phyloP scores from a whole-genome alignment of 2,113 vertebrate genomes.

The Oreochromis tanganicae region DNA sequence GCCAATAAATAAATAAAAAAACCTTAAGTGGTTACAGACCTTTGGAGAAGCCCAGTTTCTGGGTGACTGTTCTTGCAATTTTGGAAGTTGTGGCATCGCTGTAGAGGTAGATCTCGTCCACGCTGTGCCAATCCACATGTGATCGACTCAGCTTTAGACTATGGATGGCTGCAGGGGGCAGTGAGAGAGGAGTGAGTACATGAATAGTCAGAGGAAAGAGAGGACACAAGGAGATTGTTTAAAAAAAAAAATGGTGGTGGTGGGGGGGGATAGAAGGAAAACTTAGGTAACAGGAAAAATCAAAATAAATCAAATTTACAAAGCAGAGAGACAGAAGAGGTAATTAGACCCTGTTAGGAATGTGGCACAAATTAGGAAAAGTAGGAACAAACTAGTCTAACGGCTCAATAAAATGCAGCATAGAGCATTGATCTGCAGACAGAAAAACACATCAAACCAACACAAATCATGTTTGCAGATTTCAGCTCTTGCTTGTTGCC shows the following conservation, averaged over 20 bases:
- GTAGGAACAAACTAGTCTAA: slow-evolving; percentile 1
- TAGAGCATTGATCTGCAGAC: slow-evolving; percentile 60
- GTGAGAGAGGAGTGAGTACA: background rate
- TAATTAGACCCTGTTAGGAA: background rate
- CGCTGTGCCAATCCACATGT: slow-evolving; percentile 95
- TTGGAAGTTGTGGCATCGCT: slow-evolving; percentile 98
- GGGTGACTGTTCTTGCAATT: slow-evolving; percentile 93
- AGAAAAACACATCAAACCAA: slow-evolving; percentile 23
- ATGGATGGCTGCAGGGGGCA: slow-evolving; percentile 78
- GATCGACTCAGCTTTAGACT: slow-evolving; percentile 90
- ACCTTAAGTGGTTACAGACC: slow-evolving; percentile 68
- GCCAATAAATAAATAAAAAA: background rate
- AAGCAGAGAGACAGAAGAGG: background rate
- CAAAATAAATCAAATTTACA: background rate
- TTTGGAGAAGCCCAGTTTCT: slow-evolving; percentile 97
- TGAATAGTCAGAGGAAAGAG: background rate
- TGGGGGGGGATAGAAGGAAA: accelerated
- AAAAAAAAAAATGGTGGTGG: background rate
- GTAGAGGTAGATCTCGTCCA: slow-evolving; percentile 96
- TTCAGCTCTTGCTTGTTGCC: slow-evolving; percentile 55
- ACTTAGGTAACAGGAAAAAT: background rate
- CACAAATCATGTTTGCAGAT: slow-evolving; percentile 21
- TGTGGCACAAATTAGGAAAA: background rate
- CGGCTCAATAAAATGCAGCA: slow-evolving; percentile 48
- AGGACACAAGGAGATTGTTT: background rate